phyloP scores from a whole-genome alignment of 2,113 vertebrate genomes.

The Rostratula benghalensis region DNA sequence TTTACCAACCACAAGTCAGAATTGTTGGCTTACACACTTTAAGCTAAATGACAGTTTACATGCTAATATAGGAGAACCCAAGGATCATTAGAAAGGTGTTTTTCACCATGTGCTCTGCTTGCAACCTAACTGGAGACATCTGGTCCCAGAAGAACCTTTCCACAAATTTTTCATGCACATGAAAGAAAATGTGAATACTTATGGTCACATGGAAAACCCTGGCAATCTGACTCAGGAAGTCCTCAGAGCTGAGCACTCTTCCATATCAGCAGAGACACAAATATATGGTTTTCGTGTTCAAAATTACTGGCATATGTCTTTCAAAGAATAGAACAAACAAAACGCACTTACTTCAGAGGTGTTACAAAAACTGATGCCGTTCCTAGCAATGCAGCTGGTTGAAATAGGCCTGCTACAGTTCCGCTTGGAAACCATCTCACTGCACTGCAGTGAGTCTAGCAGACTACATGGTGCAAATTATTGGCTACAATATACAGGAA shows the following conservation, averaged over 20 bases:
- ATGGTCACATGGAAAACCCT: neutral
- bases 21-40: neutral
- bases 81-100: neutral
- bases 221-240: neutral
- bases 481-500: neutral
- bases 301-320: neutral
- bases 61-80: neutral
- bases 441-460: neutral
- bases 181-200: neutral
- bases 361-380: neutral
- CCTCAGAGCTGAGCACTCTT: neutral
- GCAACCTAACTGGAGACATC: neutral
- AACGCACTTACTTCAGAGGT: neutral
- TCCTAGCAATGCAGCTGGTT: neutral
- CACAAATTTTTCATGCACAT: neutral
- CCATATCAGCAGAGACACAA: neutral
- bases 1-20: constrained; percentile 6
- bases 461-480: neutral
- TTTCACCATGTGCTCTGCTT: neutral
- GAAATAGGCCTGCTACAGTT: neutral
- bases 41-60: neutral
- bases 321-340: neutral
- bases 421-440: neutral
- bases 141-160: neutral
- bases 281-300: neutral